Evolutionary conservation across 2,888 invertebrate species (phyloP).

Genomic region (Drosophila neotestacea): DNA sequence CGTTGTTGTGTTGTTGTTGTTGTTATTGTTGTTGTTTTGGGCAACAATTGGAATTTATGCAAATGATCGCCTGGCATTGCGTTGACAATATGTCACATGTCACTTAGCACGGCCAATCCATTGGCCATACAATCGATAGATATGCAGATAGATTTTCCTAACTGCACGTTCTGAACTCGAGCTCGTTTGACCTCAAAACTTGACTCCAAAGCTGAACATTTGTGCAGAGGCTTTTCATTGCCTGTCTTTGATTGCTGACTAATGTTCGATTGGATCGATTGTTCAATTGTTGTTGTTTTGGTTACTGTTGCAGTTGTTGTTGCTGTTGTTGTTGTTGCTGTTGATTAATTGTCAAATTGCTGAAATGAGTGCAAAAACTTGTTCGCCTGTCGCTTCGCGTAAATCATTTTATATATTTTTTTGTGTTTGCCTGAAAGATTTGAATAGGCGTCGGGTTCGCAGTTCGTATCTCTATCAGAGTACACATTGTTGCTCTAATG

Average conservation of each 20-base stretch:
- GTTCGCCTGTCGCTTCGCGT: slow-evolving; percentile 72
- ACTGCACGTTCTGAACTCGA: slow-evolving; percentile 73
- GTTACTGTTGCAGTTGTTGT: slow-evolving; percentile 1
- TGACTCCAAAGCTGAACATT: slow-evolving; percentile 49
- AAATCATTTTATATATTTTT: slow-evolving; percentile 64
- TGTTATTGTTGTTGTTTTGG: slow-evolving; percentile 30
- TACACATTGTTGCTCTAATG: slow-evolving; percentile 41
- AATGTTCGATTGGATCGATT: slow-evolving; percentile 64
- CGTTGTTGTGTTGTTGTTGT: slow-evolving; percentile 2
- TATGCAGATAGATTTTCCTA: slow-evolving; percentile 52
- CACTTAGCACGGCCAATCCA: slow-evolving; percentile 69
- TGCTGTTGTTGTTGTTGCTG: slow-evolving; percentile 54
- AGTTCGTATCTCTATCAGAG: slow-evolving; percentile 33
- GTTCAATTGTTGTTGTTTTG: slow-evolving; percentile 35
- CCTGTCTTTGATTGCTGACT: slow-evolving; percentile 61
- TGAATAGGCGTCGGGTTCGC: slow-evolving; percentile 33
- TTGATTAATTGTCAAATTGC: slow-evolving; percentile 81
- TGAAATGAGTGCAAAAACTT: slow-evolving; percentile 81
- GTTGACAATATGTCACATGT: slow-evolving; percentile 83
- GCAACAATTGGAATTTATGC: slow-evolving; percentile 81
- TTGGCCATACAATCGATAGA: slow-evolving; percentile 57
- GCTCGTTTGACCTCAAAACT: slow-evolving; percentile 64
- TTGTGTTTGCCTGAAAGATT: slow-evolving; percentile 10
- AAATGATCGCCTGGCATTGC: slow-evolving; percentile 79
- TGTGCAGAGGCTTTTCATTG: slow-evolving; percentile 58